phyloP scores from a whole-genome alignment of 1,140 invertebrate species.

The Neotoxoptera formosana region DNA sequence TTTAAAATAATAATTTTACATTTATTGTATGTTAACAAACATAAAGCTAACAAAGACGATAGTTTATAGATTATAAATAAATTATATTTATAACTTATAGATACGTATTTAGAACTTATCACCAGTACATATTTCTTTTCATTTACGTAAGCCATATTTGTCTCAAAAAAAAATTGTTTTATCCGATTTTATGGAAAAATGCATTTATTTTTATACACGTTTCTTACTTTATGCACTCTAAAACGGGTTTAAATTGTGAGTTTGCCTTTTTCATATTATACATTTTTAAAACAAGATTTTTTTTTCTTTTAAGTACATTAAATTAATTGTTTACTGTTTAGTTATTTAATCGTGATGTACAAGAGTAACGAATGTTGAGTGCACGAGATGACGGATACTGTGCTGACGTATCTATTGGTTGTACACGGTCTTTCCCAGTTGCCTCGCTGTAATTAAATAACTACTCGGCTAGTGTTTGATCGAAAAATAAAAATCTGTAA shows the following conservation, averaged over 20 bases:
- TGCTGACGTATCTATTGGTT: neutral
- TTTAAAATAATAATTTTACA: neutral
- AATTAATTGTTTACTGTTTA: neutral
- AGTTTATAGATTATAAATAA: too few species aligned
- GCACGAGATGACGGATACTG: neutral
- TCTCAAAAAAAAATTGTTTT: neutral
- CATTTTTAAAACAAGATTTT: too few species aligned
- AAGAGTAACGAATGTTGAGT: neutral
- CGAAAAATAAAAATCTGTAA: neutral
- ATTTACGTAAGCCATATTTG: neutral
- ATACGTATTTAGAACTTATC: neutral
- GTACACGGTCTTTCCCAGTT: rapidly evolving
- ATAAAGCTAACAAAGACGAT: too few species aligned
- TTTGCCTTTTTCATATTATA: neutral
- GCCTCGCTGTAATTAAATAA: neutral
- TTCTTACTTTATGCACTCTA: neutral
- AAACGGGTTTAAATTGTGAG: neutral
- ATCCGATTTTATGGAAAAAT: neutral
- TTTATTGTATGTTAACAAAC: neutral
- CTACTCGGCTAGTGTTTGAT: neutral
- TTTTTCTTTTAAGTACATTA: neutral
- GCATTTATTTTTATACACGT: too few species aligned
- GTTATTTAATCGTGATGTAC: neutral
- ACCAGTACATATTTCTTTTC: neutral
- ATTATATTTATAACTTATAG: too few species aligned